Base-by-base conservation (phyloP, 2,113 vertebrate species). In the Rhipidura dahli region DNA sequence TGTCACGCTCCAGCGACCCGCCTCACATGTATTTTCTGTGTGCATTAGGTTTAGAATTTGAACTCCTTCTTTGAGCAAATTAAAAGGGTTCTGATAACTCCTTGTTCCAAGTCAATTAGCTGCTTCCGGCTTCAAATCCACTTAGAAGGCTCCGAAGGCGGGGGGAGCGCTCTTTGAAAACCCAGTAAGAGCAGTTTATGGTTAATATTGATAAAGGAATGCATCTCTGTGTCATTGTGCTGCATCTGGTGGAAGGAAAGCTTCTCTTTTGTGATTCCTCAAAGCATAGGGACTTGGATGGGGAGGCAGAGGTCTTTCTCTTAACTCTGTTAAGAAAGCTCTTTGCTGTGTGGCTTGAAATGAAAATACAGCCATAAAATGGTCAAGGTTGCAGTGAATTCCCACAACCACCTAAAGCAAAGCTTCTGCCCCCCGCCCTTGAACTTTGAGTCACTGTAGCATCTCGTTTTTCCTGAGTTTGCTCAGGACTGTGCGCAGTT, bases 1-100 rank as follows among this genome's bases (percentile, higher is more conserved):
- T 1, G 20, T 86, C 94, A 88, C 5, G 76, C 90, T 93, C 76
- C 88, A 56, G 42, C 2, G 1, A 35, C 60, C 71, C 5, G n/a
- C 75, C 88, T 96, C 21, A 6, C 71, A 15, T 31, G 0, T 9
- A 10, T 39, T 47, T 37, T 10, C 85, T 44, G 24, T 40, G 51
- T 71, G 78, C 45, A 9, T 84, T 70, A 40, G 39, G 13, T 57
- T 54, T 44, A 83, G 88, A 78, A 49, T 56, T 39, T 37, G 76
- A 73, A 30, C 88, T 87, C 64, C 70, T 49, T 85, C 88, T 95
- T 84, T 49, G 65, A 94, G 85, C 85, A 86, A 90, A 92, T 89
- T 17, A 83, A 90, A 89, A 94, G 77, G 31, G 31, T 84, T 86
- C 60, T 90, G 82, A 64, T 90, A 94, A 88, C 82, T 70, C 6